Percentiles rank a stretch among this genome's conserved stretches.
phyloP scores from a whole-genome alignment of 2,888 invertebrate species.

The Hydrotaea diabolus region DNA sequence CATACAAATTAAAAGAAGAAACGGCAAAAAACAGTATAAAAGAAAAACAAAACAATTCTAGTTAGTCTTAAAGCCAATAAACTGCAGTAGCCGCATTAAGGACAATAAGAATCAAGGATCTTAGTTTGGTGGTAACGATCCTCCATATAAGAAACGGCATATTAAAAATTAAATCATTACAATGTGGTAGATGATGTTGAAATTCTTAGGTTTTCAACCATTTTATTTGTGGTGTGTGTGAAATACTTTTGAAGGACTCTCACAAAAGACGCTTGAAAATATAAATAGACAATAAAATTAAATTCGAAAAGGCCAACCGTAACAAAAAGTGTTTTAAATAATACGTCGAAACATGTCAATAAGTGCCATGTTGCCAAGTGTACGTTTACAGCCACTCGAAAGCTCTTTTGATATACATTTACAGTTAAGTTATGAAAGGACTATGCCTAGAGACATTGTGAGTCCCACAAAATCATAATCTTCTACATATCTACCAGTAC shows the following conservation, averaged over 20 bases:
- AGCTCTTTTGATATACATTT: slow-evolving; percentile 75
- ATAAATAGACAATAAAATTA: background rate
- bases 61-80: background rate
- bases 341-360: slow-evolving; percentile 49
- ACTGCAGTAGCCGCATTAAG: background rate
- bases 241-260: background rate
- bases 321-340: slow-evolving; percentile 41
- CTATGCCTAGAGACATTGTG: slow-evolving; percentile 78
- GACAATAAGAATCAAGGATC: background rate
- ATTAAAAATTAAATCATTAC: too few relatives aligned
- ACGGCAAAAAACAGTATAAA: too few relatives aligned
- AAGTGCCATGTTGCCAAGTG: slow-evolving; percentile 57
- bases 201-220: too few relatives aligned
- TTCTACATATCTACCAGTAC: background rate
- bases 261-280: too few relatives aligned
- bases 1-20: background rate
- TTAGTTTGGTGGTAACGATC: too few relatives aligned
- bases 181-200: background rate
- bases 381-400: slow-evolving; percentile 62
- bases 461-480: slow-evolving; percentile 68
- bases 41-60: slow-evolving; percentile 11
- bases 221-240: too few relatives aligned
- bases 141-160: too few relatives aligned
- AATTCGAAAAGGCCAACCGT: background rate
- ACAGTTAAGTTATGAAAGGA: slow-evolving; percentile 76